These are phyloP conservation scores for Atethmia centrago DNA, from an alignment of 2,888 invertebrate species.

Conservation along the genomic window DNA sequence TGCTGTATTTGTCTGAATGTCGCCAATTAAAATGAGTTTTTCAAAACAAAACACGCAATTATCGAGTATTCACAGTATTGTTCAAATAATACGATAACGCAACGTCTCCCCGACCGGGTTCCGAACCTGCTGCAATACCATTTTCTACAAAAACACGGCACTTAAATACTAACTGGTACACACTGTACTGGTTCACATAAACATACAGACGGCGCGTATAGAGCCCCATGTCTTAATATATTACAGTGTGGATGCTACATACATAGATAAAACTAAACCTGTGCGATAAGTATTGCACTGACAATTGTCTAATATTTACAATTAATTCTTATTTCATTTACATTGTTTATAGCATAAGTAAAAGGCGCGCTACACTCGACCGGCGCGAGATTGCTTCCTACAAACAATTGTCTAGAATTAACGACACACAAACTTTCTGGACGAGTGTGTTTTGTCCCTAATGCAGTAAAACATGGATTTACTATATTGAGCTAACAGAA, in stretches of 20 bases:
- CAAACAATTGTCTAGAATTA: background rate
- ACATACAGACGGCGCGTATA: background rate
- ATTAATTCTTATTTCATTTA: background rate
- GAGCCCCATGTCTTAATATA: background rate
- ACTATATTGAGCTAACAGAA: constrained; percentile 5
- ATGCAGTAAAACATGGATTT: background rate
- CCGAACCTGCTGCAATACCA: background rate
- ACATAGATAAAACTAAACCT: background rate
- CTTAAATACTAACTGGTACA: background rate
- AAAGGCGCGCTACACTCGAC: background rate
- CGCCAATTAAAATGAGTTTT: background rate
- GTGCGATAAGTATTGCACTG: constrained; percentile 35
- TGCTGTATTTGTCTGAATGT: too few relatives aligned
- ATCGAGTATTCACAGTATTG: background rate
- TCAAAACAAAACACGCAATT: background rate
- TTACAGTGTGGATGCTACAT: background rate
- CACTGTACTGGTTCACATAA: background rate
- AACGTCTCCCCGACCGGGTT: background rate
- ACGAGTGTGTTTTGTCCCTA: background rate
- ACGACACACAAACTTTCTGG: background rate
- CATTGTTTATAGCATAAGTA: constrained; percentile 1
- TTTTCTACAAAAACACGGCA: too few relatives aligned
- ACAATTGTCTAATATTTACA: constrained; percentile 36
- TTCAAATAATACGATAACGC: too few relatives aligned
- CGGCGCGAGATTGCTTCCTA: constrained; percentile 21